phyloP scores from a whole-genome alignment of 2,888 invertebrate genomes.

The Dryobotodes eremita region DNA sequence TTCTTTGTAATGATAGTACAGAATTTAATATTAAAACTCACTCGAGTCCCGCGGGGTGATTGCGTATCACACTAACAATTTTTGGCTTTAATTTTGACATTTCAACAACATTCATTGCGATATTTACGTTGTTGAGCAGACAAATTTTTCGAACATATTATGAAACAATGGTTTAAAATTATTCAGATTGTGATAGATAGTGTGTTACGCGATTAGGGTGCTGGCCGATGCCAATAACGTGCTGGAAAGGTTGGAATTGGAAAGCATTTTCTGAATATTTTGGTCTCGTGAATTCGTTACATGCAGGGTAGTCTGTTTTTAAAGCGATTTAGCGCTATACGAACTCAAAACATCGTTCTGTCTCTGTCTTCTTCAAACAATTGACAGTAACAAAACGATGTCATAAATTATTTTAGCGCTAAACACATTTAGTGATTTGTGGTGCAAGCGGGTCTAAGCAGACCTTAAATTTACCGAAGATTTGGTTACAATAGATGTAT shows the following conservation, averaged over 20 bases:
- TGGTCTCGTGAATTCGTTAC: not conserved
- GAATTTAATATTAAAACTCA: slow-evolving; percentile 13
- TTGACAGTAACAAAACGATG: not conserved
- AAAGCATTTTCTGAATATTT: not conserved
- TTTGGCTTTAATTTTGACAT: too few species aligned
- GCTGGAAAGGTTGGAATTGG: not conserved
- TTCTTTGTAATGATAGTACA: slow-evolving; percentile 16
- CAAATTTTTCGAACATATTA: too few species aligned
- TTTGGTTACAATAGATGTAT: not conserved
- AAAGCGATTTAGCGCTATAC: not conserved
- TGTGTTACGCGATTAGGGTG: too few species aligned
- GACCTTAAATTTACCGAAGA: not conserved
- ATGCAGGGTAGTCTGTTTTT: not conserved
- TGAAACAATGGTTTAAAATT: too few species aligned
- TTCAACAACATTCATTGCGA: too few species aligned
- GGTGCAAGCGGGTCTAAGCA: not conserved
- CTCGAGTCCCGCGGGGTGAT: not conserved
- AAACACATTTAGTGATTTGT: not conserved
- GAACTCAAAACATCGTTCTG: not conserved
- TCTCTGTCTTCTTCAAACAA: not conserved
- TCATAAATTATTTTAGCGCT: not conserved
- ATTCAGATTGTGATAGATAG: too few species aligned
- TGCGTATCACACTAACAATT: too few species aligned
- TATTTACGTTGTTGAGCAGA: too few species aligned
- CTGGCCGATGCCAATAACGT: not conserved